Evolutionary conservation across 2,797 vertebrate genomes (phyloP).

Genomic region (Chrysocyon brachyurus): DNA sequence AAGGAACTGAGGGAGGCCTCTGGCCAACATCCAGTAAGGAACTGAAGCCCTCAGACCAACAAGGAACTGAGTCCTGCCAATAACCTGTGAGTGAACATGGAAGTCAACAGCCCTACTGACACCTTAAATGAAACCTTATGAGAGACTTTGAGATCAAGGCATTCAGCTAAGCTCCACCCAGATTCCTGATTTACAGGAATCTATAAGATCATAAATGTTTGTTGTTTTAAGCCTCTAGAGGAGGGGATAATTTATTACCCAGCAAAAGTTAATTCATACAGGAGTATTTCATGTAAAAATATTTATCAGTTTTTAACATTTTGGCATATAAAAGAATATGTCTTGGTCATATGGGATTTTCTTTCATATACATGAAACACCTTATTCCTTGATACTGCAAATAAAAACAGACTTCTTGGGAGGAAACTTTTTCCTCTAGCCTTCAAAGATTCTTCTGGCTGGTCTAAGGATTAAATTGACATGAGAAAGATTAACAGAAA

Average conservation of each 20-base stretch:
- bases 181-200: neutral
- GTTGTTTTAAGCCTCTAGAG: neutral
- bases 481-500: neutral
- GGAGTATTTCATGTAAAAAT: neutral
- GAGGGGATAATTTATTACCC: neutral
- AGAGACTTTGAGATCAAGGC: neutral
- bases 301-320: slow-evolving; percentile 41
- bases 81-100: neutral
- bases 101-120: neutral
- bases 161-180: neutral
- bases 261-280: slow-evolving; percentile 31
- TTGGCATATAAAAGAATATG: slow-evolving; percentile 27
- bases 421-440: neutral
- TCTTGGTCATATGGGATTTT: slow-evolving; percentile 15
- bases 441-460: neutral
- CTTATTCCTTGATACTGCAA: slow-evolving; percentile 42
- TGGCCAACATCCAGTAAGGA: neutral
- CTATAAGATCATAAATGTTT: neutral
- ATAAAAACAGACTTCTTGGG: neutral
- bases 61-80: neutral
- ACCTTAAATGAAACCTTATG: neutral
- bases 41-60: neutral
- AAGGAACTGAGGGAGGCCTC: neutral
- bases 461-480: neutral
- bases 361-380: neutral